Evolutionary conservation across 64 coral and sea anemone species (phyloP), one percentile per base, ranked within the genome.

Genomic region (Trachythela sp.): DNA sequence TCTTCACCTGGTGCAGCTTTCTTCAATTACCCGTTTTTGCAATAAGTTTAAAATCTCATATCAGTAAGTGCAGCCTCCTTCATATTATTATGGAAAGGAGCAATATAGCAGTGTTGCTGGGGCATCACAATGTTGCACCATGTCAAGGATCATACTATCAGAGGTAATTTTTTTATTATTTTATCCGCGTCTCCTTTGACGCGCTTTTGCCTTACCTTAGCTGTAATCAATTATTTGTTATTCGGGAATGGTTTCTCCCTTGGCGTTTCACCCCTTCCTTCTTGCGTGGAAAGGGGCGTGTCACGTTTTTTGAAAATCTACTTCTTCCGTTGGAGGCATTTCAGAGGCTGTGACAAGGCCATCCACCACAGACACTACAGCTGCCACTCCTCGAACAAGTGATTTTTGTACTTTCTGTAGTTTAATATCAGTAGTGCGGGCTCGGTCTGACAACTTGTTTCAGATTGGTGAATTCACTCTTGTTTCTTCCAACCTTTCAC

Each of bases 301-400:
- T 41, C 84, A 49, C 29, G 84, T 85, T 49, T 41, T 32, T 85
- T 85, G 30, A 22, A 14, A 29, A 24, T 42, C 51, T 13, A 48
- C 51, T 24, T 85, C 42, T 49, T 85, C 84, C 31, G 40, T 39
- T 29, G 36, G 20, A 2, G 84, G 32, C 26, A 48, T 85, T 22
- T 41, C 13, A 22, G 43, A 29, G 31, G 29, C 84, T 30, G 43
- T 41, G 41, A 85, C 38, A 29, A 85, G 84, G 22, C 26, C 84
- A 85, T 85, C 41, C 26, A 51, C 51, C 40, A 85, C 84, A 42
- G 84, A 32, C 40, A 85, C 84, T 30, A 85, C 84, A 85, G 84
- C 42, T 42, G 84, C 51, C 40, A 85, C 41, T 24, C 84, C 45
- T 48, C 52, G 48, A 32, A 86, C 84, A 48, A 52, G 84, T 50